Evolutionary conservation across 2,888 invertebrate genomes (phyloP), one percentile per base, ranked within the genome.

Genomic region (Acleris sparsana): DNA sequence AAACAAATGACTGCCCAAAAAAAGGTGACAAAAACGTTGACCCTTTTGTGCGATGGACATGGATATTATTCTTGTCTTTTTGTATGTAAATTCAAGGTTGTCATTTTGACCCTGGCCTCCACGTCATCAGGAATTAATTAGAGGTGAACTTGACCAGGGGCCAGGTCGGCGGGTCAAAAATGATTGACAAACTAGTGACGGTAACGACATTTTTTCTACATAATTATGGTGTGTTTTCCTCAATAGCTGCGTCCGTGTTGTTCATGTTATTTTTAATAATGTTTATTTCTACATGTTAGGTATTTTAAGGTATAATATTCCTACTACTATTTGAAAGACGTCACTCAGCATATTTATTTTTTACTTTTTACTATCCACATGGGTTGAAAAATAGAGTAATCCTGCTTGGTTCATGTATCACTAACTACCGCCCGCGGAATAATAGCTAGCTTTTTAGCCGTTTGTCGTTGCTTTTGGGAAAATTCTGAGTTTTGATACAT

Each of bases 101-200:
- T 57, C 29, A 58, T 69, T 71, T 68, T 72, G 75, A 82, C 84
- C 87, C 85, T 86, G 85, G 76, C 77, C 56, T 69, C 70, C 71
- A 76, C 80, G 80, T 84, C 87, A 86, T 88, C 84, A 86, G 83
- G 79, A 80, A 88, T 39, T 83, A 84, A 85, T 89, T 88, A 89
- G 80, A 80, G 78, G 79, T 86, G 88, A 86, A 89, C 89, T 92
- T 91, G 92, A 92, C 92, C 91, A 89, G 68, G 80, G 72, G 83
- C 83, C 80, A 80, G 82, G 81, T 77, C 73, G 70, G 62, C n/a
- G 71, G 80, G 86, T 86, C 81, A 76, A 17, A 69, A 53, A 76
- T 89, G 88, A 89, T 83, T 87, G 89, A 88, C 89, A 82, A 75
- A 69, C 72, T 39, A 52, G 71, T 76, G 80, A 77, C 75, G 78